Percentiles rank a stretch among this genome's conserved stretches.
phyloP scores from a whole-genome alignment of 64 coral and sea anemone species.

The Pocillopora damicornis region DNA sequence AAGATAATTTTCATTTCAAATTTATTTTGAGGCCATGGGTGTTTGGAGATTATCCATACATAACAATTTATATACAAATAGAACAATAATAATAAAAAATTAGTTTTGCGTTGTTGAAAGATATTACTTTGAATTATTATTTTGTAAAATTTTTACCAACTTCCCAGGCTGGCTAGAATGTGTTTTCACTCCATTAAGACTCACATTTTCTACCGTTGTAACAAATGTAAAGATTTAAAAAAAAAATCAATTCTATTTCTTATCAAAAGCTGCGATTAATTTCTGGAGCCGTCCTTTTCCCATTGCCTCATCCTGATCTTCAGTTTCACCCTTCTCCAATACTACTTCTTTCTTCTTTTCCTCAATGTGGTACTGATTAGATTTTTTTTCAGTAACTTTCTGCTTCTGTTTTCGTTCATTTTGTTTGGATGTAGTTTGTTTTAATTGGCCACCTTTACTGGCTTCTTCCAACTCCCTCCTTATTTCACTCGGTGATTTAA shows the following conservation, averaged over 20 bases:
- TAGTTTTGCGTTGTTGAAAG: too few species aligned
- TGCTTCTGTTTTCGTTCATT: background rate
- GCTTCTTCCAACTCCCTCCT: constrained; percentile 37
- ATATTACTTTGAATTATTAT: too few species aligned
- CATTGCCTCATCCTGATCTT: constrained; percentile 47
- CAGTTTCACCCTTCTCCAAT: background rate
- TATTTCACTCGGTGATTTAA: constrained; percentile 34
- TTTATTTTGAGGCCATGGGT: too few species aligned
- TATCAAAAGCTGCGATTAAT: constrained; percentile 88
- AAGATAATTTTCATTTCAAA: too few species aligned
- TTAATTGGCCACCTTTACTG: background rate
- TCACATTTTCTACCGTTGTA: too few species aligned
- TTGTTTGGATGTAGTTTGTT: background rate
- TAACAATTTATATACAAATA: too few species aligned
- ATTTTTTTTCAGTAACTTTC: background rate
- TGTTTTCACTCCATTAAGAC: too few species aligned
- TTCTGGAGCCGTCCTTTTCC: constrained; percentile 64
- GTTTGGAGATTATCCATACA: too few species aligned
- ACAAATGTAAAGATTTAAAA: too few species aligned
- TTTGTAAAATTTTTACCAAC: too few species aligned
- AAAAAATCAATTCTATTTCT: constrained; percentile 46
- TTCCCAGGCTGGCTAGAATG: too few species aligned
- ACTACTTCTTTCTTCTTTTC: background rate
- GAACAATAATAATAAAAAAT: too few species aligned
- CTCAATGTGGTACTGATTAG: constrained; percentile 8